phyloP scores from a whole-genome alignment of 2,888 invertebrate genomes.

The Sinopyrophorus schimmeli region DNA sequence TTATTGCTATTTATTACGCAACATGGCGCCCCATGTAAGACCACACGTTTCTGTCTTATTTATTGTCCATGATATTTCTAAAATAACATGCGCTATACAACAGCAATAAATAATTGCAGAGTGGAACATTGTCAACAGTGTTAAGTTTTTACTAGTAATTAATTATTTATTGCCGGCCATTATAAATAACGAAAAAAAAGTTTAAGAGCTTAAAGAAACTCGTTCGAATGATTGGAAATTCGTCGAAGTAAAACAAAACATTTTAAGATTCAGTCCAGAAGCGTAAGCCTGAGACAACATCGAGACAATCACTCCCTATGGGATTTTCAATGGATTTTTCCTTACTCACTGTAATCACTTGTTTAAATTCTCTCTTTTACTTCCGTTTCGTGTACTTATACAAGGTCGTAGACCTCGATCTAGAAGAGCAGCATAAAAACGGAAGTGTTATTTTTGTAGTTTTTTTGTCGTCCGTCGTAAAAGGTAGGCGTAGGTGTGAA shows the following conservation, averaged over 20 bases:
- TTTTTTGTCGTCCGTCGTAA: too few species aligned
- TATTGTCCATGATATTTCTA: constrained; percentile 1
- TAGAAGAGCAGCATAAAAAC: constrained; percentile 4
- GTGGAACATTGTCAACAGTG: constrained; percentile 6
- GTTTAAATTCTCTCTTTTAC: constrained; percentile 12
- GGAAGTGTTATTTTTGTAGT: constrained; percentile 6
- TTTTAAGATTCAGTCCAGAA: neutral
- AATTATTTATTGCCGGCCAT: neutral
- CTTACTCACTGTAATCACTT: constrained; percentile 8
- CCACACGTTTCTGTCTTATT: constrained; percentile 5
- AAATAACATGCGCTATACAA: constrained; percentile 9
- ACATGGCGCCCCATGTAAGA: constrained; percentile 6
- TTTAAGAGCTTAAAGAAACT: too few species aligned
- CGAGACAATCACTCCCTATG: neutral
- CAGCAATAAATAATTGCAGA: constrained; percentile 6
- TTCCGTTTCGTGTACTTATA: constrained; percentile 9
- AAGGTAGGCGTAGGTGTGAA: too few species aligned
- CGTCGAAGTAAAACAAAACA: too few species aligned
- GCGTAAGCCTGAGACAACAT: constrained; percentile 3
- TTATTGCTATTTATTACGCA: too few species aligned
- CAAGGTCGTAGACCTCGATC: constrained; percentile 6
- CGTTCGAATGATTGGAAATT: too few species aligned
- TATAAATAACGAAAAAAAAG: too few species aligned
- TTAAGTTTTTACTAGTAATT: neutral
- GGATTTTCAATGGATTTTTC: constrained; percentile 8